Conservation (phyloP, 2,797 vertebrate genomes). For the Gobionotothen gibberifrons region DNA sequence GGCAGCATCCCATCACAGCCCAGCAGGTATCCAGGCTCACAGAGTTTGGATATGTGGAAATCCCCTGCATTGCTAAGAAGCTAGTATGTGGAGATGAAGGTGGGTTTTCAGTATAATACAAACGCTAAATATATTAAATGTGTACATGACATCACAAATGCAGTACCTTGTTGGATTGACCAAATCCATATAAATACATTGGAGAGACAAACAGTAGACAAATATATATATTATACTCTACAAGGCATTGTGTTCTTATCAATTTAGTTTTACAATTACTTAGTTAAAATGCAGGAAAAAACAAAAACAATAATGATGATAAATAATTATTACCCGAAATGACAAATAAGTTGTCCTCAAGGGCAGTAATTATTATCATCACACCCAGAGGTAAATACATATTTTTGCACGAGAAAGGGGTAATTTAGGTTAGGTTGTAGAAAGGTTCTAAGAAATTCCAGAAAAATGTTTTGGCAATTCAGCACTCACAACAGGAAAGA, state of each 20-base stretch:
- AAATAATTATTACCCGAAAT: neutral
- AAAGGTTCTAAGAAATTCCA: too few relatives aligned
- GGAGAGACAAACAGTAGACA: neutral
- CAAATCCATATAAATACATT: neutral
- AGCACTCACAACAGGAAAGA: too few relatives aligned
- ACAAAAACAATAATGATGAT: neutral
- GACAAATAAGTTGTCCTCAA: neutral
- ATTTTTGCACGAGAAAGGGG: too few relatives aligned
- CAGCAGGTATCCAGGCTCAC: constrained; percentile 88
- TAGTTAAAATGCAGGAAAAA: neutral
- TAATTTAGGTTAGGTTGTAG: too few relatives aligned
- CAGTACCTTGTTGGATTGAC: neutral
- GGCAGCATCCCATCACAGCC: constrained; percentile 93
- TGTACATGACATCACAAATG: neutral
- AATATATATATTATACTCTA: neutral
- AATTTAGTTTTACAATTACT: neutral
- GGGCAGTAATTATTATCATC: neutral
- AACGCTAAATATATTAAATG: neutral
- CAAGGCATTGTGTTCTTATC: neutral
- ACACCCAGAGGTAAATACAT: too few relatives aligned
- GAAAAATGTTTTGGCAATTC: too few relatives aligned
- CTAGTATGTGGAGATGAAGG: constrained; percentile 97
- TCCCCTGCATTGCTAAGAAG: constrained; percentile 93
- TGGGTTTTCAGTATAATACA: constrained; percentile 66
- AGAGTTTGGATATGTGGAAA: constrained; percentile 91